phyloP scores from a whole-genome alignment of 35 echinoderm and acorn worm genomes.

The Ophioderma brevispina region DNA sequence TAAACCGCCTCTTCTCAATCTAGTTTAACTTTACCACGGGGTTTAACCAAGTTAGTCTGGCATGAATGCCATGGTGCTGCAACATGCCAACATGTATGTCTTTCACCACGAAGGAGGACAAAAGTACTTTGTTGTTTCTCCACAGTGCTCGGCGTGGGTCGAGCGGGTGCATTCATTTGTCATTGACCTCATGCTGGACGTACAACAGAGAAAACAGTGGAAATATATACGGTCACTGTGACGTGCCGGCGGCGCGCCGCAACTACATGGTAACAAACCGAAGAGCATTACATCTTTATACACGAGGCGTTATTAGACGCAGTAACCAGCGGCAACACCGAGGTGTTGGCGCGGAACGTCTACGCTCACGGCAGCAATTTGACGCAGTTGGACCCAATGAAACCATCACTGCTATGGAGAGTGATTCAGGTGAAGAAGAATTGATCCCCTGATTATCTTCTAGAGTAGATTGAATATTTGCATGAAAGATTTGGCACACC shows the following conservation, averaged over 20 bases:
- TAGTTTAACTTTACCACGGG: no score
- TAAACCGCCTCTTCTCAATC: no score
- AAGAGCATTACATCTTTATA: conserved; percentile 99
- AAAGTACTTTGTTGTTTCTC: background rate
- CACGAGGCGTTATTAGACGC: conserved; percentile 97
- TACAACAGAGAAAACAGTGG: conserved; percentile 97
- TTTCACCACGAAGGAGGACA: no score
- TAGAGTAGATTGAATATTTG: no score
- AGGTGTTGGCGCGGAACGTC: conserved; percentile 89
- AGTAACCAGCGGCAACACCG: conserved; percentile 94
- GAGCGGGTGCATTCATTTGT: conserved; percentile 97
- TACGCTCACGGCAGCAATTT: conserved; percentile 96
- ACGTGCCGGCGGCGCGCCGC: conserved; percentile 90
- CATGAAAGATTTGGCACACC: no score
- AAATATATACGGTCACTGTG: conserved; percentile 94
- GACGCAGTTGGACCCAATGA: conserved; percentile 83
- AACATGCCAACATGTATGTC: no score
- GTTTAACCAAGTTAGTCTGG: no score
- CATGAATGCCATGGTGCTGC: no score
- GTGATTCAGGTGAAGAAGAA: conserved; percentile 85
- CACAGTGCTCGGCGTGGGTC: conserved; percentile 93
- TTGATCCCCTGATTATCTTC: no score
- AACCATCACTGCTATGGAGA: conserved; percentile 97
- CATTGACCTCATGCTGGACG: conserved; percentile 97
- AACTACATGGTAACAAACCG: conserved; percentile 99